Evolutionary conservation across 2,113 vertebrate genomes (phyloP), one percentile per base, ranked within the genome.

Genomic region (Steatornis caripensis): DNA sequence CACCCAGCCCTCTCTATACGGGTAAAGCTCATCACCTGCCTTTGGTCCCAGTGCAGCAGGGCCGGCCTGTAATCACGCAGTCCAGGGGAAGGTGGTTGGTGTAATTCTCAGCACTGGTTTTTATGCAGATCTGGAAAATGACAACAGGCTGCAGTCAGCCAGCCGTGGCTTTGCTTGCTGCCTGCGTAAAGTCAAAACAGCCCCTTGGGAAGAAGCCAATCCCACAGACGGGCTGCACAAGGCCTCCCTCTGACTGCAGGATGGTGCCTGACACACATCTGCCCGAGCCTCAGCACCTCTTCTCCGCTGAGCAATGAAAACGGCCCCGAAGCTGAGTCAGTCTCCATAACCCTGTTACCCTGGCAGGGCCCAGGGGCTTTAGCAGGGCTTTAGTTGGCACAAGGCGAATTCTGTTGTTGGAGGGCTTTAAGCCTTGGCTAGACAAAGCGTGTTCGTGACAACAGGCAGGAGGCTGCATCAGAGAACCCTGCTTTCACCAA

Each of bases 41-140:
- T 98, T 99, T 99, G 95, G 99, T 99, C 97, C 99, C 99, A 7
- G 99, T 99, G 97, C 99, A 99, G 98, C 99, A 99, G 89, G 99
- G 99, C 95, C 99, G 98, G 90, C 99, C 99, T 1, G 99, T 99
- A 95, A 99, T 99, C 94, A 98, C 99, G 15, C 99, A 99, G 98
- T 99, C 99, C 94, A 99, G 99, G 87, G 99, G 99, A 84, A 99
- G 99, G 96, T 99, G 98, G 98, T 99, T 99, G 94, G 99, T 99
- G 95, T 99, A 99, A 97, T 99, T 99, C 76, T 99, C 99, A 49
- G 99, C 99, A 21, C 98, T 99, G 98, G 98, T 99, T 97, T 99
- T 99, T 92, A 99, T 99, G 98, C 99, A 99, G 95, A 99, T 98
- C 99, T 99, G 94, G 65, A 95, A 96, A 90, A 95, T 5, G 5